These are phyloP conservation scores for Pantala flavescens DNA, from an alignment of 1,140 invertebrate species.

Conservation along the genomic window DNA sequence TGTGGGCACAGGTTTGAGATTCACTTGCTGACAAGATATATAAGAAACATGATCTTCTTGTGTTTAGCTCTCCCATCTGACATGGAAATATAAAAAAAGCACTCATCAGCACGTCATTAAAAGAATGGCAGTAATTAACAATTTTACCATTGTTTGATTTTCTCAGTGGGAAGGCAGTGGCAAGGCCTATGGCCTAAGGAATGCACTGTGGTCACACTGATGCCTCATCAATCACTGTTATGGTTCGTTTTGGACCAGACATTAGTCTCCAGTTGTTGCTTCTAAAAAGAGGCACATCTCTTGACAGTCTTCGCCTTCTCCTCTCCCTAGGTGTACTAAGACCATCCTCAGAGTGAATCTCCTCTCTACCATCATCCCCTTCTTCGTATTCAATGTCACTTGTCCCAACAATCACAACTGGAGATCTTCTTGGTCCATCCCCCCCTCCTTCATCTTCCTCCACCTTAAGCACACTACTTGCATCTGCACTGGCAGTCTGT, in stretches of 20 bases:
- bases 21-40: no score
- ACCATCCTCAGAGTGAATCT: background rate
- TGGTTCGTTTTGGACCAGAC: constrained; percentile 30
- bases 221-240: constrained; percentile 64
- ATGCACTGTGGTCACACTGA: constrained; percentile 32
- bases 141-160: background rate
- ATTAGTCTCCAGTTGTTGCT: constrained; percentile 20
- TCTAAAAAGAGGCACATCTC: constrained; percentile 19
- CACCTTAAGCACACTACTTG: background rate
- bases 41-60: background rate
- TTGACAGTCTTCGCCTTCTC: constrained; percentile 17
- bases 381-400: background rate
- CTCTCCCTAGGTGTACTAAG: background rate
- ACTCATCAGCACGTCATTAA: background rate
- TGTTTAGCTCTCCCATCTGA: background rate
- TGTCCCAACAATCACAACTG: background rate
- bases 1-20: background rate
- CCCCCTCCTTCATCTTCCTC: background rate
- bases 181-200: background rate
- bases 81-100: background rate
- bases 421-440: background rate
- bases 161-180: background rate
- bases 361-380: background rate
- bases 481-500: constrained; percentile 10
- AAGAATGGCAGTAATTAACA: background rate